A percentile compares a stretch with the other conserved stretches of the same genome.
phyloP scores from a whole-genome alignment of 2,888 invertebrate species.

The Deroplatys truncata region DNA sequence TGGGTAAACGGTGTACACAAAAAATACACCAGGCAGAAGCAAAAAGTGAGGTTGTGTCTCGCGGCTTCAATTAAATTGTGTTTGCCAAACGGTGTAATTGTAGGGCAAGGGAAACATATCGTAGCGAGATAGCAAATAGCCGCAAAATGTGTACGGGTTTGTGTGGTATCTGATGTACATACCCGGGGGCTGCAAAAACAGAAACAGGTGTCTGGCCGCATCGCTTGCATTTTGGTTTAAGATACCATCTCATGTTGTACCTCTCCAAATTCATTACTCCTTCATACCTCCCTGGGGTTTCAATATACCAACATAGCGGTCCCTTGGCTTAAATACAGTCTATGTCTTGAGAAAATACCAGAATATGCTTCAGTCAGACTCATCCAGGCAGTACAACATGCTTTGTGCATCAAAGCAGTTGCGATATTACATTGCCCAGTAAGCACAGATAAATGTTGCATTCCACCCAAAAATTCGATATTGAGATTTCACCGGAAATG shows the following conservation, averaged over 20 bases:
- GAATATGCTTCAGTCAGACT: too few relatives aligned
- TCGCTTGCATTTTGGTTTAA: background rate
- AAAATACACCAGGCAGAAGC: background rate
- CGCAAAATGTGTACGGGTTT: background rate
- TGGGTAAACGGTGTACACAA: background rate
- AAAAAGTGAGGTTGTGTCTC: background rate
- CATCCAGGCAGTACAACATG: too few relatives aligned
- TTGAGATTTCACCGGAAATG: too few relatives aligned
- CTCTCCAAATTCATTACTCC: background rate
- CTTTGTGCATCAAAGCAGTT: too few relatives aligned
- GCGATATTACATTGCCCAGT: too few relatives aligned
- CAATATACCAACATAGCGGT: too few relatives aligned
- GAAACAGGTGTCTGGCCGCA: background rate
- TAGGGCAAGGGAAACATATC: background rate
- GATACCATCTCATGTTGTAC: background rate
- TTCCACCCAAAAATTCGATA: too few relatives aligned
- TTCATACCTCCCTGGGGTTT: background rate
- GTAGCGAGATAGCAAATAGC: background rate
- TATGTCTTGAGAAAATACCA: too few relatives aligned
- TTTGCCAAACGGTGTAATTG: background rate
- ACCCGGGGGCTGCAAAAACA: background rate
- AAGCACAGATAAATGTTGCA: too few relatives aligned
- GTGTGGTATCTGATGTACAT: background rate
- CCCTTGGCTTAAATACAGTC: too few relatives aligned
- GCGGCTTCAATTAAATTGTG: background rate